Evolutionary conservation across 2,888 invertebrate genomes (phyloP).

Genomic region (Pecten maximus): DNA sequence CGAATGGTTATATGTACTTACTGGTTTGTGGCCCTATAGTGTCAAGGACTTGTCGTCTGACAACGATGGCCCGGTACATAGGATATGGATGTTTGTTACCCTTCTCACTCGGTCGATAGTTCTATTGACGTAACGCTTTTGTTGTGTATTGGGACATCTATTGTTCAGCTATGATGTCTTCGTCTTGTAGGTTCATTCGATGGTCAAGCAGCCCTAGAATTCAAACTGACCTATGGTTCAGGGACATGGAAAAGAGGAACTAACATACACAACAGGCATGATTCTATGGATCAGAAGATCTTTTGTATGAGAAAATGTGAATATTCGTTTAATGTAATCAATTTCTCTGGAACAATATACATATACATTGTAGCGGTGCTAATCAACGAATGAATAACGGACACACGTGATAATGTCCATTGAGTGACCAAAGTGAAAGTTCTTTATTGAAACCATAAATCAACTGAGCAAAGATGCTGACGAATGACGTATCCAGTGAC

Average conservation of each 20-base stretch:
- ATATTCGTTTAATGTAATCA: neutral
- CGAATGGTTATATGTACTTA: neutral
- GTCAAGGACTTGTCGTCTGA: neutral
- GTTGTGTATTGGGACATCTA: neutral
- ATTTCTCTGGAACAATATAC: neutral
- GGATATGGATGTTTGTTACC: neutral
- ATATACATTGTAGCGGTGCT: neutral
- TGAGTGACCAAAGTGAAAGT: neutral
- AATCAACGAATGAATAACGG: too few relatives aligned
- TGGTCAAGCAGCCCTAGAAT: neutral
- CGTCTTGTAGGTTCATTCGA: neutral
- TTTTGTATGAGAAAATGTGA: neutral
- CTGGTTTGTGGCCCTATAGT: neutral
- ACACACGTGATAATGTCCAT: neutral
- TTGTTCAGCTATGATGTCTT: neutral
- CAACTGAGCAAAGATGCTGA: constrained; percentile 26
- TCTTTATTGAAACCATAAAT: neutral
- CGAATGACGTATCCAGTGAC: constrained; percentile 40
- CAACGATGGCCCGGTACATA: neutral
- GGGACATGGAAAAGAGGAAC: neutral
- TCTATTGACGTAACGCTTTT: neutral
- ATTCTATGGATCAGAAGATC: neutral
- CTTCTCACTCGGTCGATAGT: neutral
- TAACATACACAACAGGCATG: neutral
- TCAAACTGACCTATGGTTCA: neutral